Conservation (phyloP, 2,113 vertebrate species). For the Perca flavescens region DNA sequence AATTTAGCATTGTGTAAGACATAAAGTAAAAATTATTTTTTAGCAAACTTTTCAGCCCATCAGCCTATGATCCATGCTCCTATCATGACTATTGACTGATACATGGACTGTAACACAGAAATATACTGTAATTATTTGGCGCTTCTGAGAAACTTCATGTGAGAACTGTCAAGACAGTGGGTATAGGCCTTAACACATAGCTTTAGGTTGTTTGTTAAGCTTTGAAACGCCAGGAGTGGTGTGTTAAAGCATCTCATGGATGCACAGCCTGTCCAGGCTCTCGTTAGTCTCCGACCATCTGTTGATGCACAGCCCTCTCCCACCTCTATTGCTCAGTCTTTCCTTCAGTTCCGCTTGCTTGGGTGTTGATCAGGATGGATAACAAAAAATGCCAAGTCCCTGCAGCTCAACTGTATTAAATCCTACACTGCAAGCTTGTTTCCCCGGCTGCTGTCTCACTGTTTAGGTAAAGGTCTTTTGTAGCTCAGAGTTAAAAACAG, state of each 20-base stretch:
- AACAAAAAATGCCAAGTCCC: conserved; percentile 27
- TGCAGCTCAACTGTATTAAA: conserved; percentile 25
- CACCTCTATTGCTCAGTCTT: conserved; percentile 31
- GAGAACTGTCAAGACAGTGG: neutral
- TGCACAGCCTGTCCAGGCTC: conserved; percentile 8
- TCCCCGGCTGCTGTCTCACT: neutral
- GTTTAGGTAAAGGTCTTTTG: conserved; percentile 3
- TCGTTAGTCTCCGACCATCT: conserved; percentile 53
- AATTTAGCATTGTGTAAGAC: neutral
- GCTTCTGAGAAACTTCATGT: neutral
- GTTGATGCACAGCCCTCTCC: conserved; percentile 33
- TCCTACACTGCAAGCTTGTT: neutral
- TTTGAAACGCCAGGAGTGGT: conserved; percentile 9
- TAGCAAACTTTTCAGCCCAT: neutral
- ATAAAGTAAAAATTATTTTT: neutral
- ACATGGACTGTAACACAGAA: too few species aligned
- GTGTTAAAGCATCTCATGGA: neutral
- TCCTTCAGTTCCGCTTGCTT: neutral
- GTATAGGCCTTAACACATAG: neutral
- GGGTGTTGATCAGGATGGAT: conserved; percentile 57
- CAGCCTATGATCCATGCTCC: neutral
- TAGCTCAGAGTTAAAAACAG: neutral
- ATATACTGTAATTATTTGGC: neutral
- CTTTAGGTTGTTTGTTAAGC: neutral
- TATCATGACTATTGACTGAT: neutral